A percentile compares a stretch with the other conserved stretches of the same genome.
phyloP scores from a whole-genome alignment of 2,888 invertebrate genomes.

The Holacanthella duospinosa region DNA sequence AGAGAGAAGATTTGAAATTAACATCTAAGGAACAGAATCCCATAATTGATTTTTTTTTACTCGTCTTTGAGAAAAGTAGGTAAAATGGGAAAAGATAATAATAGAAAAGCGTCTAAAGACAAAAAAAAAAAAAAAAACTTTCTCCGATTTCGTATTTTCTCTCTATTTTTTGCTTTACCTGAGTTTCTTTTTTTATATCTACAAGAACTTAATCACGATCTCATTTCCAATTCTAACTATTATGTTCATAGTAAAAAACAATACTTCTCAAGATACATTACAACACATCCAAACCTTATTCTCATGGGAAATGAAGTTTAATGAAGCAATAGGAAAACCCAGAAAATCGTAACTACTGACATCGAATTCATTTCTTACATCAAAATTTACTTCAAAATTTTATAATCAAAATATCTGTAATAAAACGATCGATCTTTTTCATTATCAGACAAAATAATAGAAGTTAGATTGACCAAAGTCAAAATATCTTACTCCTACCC shows the following conservation, averaged over 20 bases:
- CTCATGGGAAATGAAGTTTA: too few species aligned
- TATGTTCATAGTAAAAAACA: not conserved
- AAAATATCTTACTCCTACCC: too few species aligned
- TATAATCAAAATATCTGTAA: too few species aligned
- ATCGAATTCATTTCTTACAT: too few species aligned
- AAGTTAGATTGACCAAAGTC: too few species aligned
- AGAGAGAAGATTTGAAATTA: not conserved
- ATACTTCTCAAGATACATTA: not conserved
- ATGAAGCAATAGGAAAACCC: too few species aligned
- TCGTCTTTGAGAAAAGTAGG: not conserved
- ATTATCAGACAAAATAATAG: too few species aligned
- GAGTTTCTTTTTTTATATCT: not conserved
- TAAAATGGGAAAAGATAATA: not conserved
- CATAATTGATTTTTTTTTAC: not conserved
- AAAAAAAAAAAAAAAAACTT: not conserved
- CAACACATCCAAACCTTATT: too few species aligned
- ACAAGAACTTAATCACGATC: not conserved
- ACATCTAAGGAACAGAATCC: too few species aligned
- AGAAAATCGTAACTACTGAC: too few species aligned
- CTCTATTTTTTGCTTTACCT: not conserved
- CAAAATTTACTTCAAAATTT: too few species aligned
- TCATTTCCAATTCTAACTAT: not conserved
- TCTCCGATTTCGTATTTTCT: not conserved
- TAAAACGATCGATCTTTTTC: too few species aligned
- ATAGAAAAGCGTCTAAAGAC: not conserved